Percentiles rank a stretch among this genome's conserved stretches.
These are phyloP conservation scores for Kryptolebias ocellatus DNA, from an alignment of 2,797 vertebrate species.

Conservation along the genomic window DNA sequence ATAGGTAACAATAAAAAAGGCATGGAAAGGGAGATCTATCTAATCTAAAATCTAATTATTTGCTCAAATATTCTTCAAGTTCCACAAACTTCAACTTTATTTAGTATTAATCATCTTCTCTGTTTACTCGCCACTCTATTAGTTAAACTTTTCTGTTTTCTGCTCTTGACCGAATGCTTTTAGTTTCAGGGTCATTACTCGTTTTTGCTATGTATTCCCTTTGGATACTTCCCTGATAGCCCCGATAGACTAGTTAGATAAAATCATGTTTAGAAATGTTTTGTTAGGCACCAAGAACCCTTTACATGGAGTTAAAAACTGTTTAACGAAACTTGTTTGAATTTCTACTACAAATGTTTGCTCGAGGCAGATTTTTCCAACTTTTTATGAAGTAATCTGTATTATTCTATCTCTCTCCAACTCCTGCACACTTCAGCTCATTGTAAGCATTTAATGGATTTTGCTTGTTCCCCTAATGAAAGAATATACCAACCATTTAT, in stretches of 20 bases:
- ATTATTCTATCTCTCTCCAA: slow-evolving; percentile 7
- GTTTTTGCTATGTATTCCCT: slow-evolving; percentile 33
- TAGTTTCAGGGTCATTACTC: slow-evolving; percentile 37
- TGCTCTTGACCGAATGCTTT: slow-evolving; percentile 1
- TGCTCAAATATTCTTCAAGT: too few relatives aligned
- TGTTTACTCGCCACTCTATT: neutral
- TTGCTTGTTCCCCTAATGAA: slow-evolving; percentile 58
- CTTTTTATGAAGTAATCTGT: slow-evolving; percentile 22
- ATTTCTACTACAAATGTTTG: slow-evolving; percentile 38
- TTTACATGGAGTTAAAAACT: slow-evolving; percentile 19
- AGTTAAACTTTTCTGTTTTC: slow-evolving; percentile 6
- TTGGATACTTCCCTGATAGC: slow-evolving; percentile 14
- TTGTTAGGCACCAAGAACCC: slow-evolving; percentile 26
- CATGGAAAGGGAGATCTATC: slow-evolving; percentile 9
- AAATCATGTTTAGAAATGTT: slow-evolving; percentile 33
- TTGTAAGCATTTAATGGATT: slow-evolving; percentile 51
- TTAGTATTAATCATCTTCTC: neutral
- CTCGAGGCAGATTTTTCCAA: slow-evolving; percentile 27
- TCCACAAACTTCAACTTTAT: too few relatives aligned
- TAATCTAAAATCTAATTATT: too few relatives aligned
- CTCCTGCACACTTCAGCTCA: slow-evolving; percentile 16
- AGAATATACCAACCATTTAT: slow-evolving; percentile 53
- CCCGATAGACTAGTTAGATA: slow-evolving; percentile 9
- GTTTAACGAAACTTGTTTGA: slow-evolving; percentile 24
- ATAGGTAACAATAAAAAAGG: slow-evolving; percentile 31